Evolutionary conservation across 1,140 invertebrate species (phyloP).

Genomic region (Lordiphosa clarofinis): DNA sequence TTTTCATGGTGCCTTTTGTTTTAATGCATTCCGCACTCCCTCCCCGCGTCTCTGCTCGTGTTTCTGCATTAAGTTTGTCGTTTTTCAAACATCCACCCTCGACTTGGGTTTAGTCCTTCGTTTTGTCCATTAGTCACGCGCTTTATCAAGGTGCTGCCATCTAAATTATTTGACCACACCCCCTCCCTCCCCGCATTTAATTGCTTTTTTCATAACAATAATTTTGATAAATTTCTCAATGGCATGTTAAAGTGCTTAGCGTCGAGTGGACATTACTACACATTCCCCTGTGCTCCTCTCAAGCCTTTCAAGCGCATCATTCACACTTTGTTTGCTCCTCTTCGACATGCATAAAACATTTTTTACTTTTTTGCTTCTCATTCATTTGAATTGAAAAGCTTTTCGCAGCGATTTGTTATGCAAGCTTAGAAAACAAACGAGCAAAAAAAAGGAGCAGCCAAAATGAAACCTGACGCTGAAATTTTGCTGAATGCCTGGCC

Average conservation of each 20-base stretch:
- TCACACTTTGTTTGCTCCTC: constrained; percentile 63
- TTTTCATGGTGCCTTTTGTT: constrained; percentile 63
- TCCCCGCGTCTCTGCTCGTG: constrained; percentile 16
- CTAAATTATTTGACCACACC: constrained; percentile 46
- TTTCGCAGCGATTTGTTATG: constrained; percentile 73
- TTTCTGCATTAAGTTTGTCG: constrained; percentile 61
- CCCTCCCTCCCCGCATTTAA: constrained; percentile 25
- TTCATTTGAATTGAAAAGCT: constrained; percentile 76
- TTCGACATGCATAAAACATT: constrained; percentile 70
- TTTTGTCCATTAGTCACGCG: constrained; percentile 59
- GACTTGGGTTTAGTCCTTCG: constrained; percentile 16
- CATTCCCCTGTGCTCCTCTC: constrained; percentile 14
- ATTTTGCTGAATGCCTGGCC: constrained; percentile 66
- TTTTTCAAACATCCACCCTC: constrained; percentile 50
- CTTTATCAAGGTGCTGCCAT: constrained; percentile 68
- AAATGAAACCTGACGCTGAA: constrained; percentile 67
- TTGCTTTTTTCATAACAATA: constrained; percentile 57
- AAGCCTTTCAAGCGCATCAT: constrained; percentile 47
- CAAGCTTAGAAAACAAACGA: constrained; percentile 73
- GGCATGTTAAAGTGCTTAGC: constrained; percentile 32
- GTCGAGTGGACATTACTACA: constrained; percentile 15
- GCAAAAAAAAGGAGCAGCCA: constrained; percentile 35
- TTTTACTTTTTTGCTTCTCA: constrained; percentile 53
- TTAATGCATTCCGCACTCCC: constrained; percentile 63
- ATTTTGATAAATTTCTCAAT: constrained; percentile 33